These are phyloP conservation scores for Cebus imitator DNA, from an alignment of 2,113 vertebrate species.

Conservation along the genomic window DNA sequence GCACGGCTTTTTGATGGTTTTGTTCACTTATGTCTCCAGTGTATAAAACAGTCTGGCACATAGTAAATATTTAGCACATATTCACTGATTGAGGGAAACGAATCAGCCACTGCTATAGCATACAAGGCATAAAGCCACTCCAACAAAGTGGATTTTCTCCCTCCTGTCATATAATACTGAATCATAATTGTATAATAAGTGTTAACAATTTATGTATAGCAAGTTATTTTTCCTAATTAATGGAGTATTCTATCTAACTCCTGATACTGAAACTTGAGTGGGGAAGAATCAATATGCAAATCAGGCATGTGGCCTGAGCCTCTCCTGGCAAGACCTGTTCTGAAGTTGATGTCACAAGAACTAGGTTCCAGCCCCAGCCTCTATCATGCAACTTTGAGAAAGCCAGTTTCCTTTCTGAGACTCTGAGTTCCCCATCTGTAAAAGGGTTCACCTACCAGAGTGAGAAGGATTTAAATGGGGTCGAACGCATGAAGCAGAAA, in stretches of 20 bases:
- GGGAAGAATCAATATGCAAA: not conserved
- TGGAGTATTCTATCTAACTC: not conserved
- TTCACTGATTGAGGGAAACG: not conserved
- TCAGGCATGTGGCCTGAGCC: not conserved
- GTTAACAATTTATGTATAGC: not conserved
- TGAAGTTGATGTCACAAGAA: not conserved
- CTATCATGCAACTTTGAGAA: not conserved
- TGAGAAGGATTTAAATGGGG: not conserved
- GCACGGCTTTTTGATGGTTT: not conserved
- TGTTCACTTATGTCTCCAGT: not conserved
- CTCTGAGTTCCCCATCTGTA: not conserved
- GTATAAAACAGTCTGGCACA: not conserved
- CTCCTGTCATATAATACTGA: not conserved
- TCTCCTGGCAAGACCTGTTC: not conserved
- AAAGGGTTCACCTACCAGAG: not conserved
- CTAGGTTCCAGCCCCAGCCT: not conserved
- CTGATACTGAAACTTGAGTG: not conserved
- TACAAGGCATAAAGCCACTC: not conserved
- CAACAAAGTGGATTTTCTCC: not conserved
- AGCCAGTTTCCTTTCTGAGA: not conserved
- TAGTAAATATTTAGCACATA: not conserved
- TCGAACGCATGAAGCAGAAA: not conserved
- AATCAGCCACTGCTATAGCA: not conserved
- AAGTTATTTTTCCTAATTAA: not conserved
- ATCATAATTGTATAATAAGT: not conserved